Percentiles rank a stretch among this genome's conserved stretches.
Conservation (phyloP, 1,140 invertebrate genomes). For the Telenomus remus region DNA sequence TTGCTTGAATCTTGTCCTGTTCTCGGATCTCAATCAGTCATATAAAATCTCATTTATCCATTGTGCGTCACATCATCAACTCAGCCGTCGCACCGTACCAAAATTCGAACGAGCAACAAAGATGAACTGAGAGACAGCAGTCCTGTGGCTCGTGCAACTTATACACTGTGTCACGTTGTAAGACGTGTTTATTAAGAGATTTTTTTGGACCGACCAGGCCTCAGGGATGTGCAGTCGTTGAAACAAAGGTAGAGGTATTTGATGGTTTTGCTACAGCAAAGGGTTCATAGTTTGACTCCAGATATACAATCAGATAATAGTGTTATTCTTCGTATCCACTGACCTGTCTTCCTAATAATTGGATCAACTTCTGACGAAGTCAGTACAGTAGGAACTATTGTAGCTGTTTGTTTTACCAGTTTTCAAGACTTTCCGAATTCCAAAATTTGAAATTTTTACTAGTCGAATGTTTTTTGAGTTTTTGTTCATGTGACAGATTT, state of each 20-base stretch:
- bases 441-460: no score
- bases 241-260: conserved; percentile 40
- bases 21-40: conserved; percentile 72
- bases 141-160: conserved; percentile 66
- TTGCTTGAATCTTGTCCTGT: conserved; percentile 49
- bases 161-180: conserved; percentile 60
- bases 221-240: conserved; percentile 15
- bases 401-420: no score
- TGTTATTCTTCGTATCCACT: conserved; percentile 35
- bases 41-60: conserved; percentile 75
- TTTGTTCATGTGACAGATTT: no score
- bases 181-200: conserved; percentile 70
- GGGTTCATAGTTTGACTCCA: conserved; percentile 12
- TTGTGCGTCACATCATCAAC: conserved; percentile 68
- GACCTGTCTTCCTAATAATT: conserved; percentile 44
- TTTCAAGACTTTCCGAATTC: no score
- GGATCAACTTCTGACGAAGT: conserved; percentile 40
- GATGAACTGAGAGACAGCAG: conserved; percentile 28
- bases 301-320: conserved; percentile 32
- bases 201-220: conserved; percentile 37
- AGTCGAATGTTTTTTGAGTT: no score
- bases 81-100: not conserved
- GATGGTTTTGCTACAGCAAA: not conserved
- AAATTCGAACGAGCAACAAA: conserved; percentile 27
- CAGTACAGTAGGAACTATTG: no score